Evolutionary conservation across 2,797 vertebrate species (phyloP).

Genomic region (Dromococcyx pavoninus): DNA sequence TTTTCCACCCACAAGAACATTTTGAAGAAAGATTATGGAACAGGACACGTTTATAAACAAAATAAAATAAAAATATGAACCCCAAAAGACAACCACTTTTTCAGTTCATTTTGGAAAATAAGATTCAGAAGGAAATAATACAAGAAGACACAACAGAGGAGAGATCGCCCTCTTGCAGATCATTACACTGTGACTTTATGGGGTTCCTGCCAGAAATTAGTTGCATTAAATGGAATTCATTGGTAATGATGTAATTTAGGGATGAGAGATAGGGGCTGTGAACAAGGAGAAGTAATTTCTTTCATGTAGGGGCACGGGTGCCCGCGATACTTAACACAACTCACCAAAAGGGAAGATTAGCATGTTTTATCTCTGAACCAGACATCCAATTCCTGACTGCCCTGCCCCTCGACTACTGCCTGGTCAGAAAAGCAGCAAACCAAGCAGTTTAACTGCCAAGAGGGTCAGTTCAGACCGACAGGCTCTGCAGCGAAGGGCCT

Average conservation of each 20-base stretch:
- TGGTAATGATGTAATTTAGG: neutral
- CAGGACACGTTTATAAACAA: neutral
- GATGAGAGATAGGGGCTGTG: neutral
- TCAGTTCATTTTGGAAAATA: conserved; percentile 1
- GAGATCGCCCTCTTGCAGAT: neutral
- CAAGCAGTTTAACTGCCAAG: neutral
- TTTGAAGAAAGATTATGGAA: conserved; percentile 2
- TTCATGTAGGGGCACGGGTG: neutral
- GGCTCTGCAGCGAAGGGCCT: neutral
- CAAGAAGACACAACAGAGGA: neutral
- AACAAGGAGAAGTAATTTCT: neutral
- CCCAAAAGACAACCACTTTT: neutral
- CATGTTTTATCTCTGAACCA: neutral
- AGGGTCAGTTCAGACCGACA: neutral
- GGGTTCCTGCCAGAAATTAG: conserved; percentile 1
- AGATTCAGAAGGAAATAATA: neutral
- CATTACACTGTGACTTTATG: neutral
- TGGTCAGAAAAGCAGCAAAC: neutral
- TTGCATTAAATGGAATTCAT: neutral
- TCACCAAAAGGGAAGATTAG: neutral
- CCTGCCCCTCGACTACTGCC: neutral
- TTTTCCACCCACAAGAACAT: conserved; percentile 37
- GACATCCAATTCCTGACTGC: neutral
- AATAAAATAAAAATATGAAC: conserved; percentile 19
- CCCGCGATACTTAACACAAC: neutral